Evolutionary conservation across 1,140 invertebrate genomes (phyloP), one percentile per base, ranked within the genome.

Genomic region (Macrocentrus cingulum): DNA sequence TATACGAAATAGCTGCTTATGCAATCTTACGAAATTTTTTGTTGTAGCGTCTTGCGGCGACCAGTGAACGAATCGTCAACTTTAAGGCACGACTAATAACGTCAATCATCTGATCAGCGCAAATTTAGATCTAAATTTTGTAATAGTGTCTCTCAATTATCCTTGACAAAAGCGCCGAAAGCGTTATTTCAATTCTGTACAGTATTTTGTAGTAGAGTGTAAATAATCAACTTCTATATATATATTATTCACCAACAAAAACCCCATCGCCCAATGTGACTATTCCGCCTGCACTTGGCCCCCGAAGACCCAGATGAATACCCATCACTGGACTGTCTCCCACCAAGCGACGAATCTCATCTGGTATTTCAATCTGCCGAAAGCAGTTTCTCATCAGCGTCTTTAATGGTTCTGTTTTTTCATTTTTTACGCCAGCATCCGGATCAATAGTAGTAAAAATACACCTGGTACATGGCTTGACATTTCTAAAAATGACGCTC

Each of bases 1-100:
- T 34, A 34, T n/a, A 73, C 67, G 72, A 77, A 79, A 77, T 73
- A 77, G 74, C 71, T 66, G 63, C 36, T 8, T 34, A 7, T 6
- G 11, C 6, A 7, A 34, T 34, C 29, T 7, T 34, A 34, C 6
- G 11, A 34, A 11, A 11, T 7, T 6, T n/a, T n/a, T 62, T 50
- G 68, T 83, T 82, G 5, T 80, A 89, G 84, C 88, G 91, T 69
- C 82, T 92, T 69, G 90, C 91, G 39, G 89, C 91, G 71, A 91
- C 90, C 65, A 92, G 90, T 74, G 90, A 92, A 77, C 86, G 89
- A 76, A 88, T 92, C 80, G 90, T 92, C 67, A 92, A 92, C 86
- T 92, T 91, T 87, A 92, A 92, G 81, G 91, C 91, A 68, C 86
- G 90, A 84, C 83, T 92, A 62, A 90, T 92, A 77, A 92, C 90